Base-by-base conservation (phyloP, 2,888 invertebrate genomes). In the Meiosimyza decipiens region DNA sequence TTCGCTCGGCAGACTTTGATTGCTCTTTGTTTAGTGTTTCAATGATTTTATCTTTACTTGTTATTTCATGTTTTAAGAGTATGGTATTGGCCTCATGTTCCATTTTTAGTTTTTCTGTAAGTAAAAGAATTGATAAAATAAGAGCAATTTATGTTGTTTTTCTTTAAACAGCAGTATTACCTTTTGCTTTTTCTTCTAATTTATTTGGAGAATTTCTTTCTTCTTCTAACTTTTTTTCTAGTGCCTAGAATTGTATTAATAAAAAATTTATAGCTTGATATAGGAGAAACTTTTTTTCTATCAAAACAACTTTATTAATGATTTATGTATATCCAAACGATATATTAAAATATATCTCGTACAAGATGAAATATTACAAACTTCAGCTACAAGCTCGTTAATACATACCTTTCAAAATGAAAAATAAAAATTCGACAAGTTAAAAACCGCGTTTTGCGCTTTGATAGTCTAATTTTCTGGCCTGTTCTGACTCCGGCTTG, bases 51-150 rank as follows among this genome's bases (percentile, higher is more conserved):
- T 83, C 84, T 84, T 89, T 89, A 72, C 89, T 88, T 77, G 92
- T 92, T 64, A 91, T 91, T 78, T 94, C 93, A 77, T 95, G 94
- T 54, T 92, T 91, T 57, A 93, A 89, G 70, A 94, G 85, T 75
- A 95, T 95, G 18, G 94, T 84, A 9, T 91, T 90, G 0, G 94
- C 95, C 79, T 92, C 92, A 74, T 91, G 91, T 82, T 94, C 94
- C 78, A 94, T 91, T 64, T 84, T 84, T 0, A 86, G 73, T 72
- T 84, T 84, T 76, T 86, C 86, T 87, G n/a, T 18, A 77, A 77
- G 12, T 11, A 63, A 7, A 2, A 54, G 3, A 73, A 3, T 52
- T 16, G 63, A 62, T 55, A 40, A 51, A 63, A 40, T 54, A 28
- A 28, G 6, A 6, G 3, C 47, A 47, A 52, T 40, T 47, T 11